These are phyloP conservation scores for Parotia lawesii DNA, from an alignment of 2,113 vertebrate genomes.

Conservation along the genomic window DNA sequence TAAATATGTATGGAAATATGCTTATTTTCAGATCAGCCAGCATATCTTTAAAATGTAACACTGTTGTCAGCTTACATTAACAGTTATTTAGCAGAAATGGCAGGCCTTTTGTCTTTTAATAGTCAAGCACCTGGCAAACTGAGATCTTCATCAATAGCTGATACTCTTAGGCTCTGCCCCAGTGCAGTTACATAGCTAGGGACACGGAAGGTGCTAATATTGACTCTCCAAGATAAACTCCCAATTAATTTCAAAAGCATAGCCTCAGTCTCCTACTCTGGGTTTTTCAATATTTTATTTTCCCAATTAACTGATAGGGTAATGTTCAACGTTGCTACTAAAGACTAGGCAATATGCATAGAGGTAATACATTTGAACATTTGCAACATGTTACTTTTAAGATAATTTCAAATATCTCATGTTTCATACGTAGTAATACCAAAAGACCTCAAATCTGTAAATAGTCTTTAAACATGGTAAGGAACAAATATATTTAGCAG, in stretches of 20 bases:
- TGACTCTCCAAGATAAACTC: not conserved
- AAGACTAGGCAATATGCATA: not conserved
- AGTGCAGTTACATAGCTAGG: not conserved
- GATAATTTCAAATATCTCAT: not conserved
- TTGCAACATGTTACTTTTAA: not conserved
- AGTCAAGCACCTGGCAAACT: not conserved
- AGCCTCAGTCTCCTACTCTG: not conserved
- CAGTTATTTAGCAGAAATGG: not conserved
- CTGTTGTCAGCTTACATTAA: not conserved
- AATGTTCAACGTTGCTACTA: not conserved
- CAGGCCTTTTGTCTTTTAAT: not conserved
- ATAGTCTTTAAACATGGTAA: not conserved
- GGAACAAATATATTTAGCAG: not conserved
- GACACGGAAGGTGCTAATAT: not conserved
- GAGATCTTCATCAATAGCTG: not conserved
- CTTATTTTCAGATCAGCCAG: not conserved
- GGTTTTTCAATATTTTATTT: not conserved
- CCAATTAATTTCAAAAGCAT: not conserved
- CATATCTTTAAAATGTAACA: not conserved
- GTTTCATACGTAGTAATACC: not conserved
- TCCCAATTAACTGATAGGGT: not conserved
- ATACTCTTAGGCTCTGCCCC: not conserved
- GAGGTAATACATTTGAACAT: not conserved
- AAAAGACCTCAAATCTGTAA: not conserved
- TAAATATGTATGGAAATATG: constrained; percentile 27